Base-by-base conservation (phyloP, 1,140 invertebrate species). In the Listronotus bonariensis region DNA sequence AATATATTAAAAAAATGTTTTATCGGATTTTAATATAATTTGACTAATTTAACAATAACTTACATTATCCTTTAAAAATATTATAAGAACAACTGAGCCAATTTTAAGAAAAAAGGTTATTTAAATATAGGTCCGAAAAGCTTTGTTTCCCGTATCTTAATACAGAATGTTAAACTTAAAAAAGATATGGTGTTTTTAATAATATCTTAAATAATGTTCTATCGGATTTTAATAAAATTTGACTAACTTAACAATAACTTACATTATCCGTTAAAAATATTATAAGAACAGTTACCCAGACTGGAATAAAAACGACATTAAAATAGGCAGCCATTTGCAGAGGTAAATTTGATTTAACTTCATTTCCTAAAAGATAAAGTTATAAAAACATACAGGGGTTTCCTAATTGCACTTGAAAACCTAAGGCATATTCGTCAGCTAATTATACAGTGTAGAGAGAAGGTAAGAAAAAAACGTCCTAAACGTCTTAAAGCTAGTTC, bases 321-420 rank as follows among this genome's bases (percentile, higher is more conserved):
- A 92, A 87, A 78, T 91, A 93, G 36, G 96, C 79, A 55, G 86
- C 82, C 80, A 95, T 92, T 82, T 96, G 93, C 18, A 96, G 80
- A 5, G 87, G 84, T 43, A 93, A 80, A 82, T 83, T 92, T 1
- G 89, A 85, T 56, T 72, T 73, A n/a, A 78, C 72, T 70, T 77
- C 74, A 52, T 71, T 76, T 42, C 67, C 77, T 79, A 67, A 55
- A 60, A 18, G 11, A 59, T 60, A 59, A 18, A 42, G 52, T 58
- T 11, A n/a, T 20, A n/a, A n/a, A n/a, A n/a, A n/a, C n/a, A n/a
- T n/a, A n/a, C n/a, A n/a, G n/a, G n/a, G n/a, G n/a, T n/a, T n/a
- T n/a, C n/a, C n/a, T n/a, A n/a, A n/a, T n/a, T n/a, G n/a, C n/a
- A n/a, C n/a, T n/a, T n/a, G n/a, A n/a, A n/a, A n/a, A n/a, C n/a